Conservation (phyloP, 2,888 invertebrate genomes). For the Drosophila sordidula region DNA sequence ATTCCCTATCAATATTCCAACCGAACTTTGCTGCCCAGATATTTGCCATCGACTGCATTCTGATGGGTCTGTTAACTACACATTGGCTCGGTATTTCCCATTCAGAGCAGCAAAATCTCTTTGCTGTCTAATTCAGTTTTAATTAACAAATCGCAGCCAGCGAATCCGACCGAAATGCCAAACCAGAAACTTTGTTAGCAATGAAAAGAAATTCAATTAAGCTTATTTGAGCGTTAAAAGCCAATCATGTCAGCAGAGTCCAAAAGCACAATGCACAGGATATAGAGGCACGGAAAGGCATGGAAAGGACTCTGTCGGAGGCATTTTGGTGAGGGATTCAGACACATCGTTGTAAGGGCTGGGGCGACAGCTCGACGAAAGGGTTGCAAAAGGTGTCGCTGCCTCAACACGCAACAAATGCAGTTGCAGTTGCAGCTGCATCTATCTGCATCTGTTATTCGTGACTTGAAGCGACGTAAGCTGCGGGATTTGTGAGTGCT, state of each 20-base stretch:
- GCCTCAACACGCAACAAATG: constrained; percentile 63
- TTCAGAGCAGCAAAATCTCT: constrained; percentile 28
- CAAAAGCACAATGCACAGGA: constrained; percentile 67
- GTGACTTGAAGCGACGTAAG: constrained; percentile 62
- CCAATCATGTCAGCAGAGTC: constrained; percentile 81
- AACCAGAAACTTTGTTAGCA: constrained; percentile 75
- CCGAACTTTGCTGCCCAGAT: not conserved
- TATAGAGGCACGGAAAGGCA: constrained; percentile 24
- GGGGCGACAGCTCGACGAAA: constrained; percentile 49
- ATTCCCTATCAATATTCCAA: not conserved
- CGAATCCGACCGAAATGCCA: constrained; percentile 33
- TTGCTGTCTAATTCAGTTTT: constrained; percentile 72
- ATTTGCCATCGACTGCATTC: constrained; percentile 5
- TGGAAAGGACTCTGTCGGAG: constrained; percentile 22
- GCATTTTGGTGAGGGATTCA: constrained; percentile 6
- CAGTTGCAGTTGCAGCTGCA: constrained; percentile 17
- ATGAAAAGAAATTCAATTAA: constrained; percentile 84
- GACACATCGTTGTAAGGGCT: constrained; percentile 20
- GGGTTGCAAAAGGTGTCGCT: constrained; percentile 76
- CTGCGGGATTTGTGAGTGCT: constrained; percentile 61
- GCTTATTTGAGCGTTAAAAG: constrained; percentile 86
- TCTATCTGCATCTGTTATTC: constrained; percentile 41
- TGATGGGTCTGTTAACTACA: not conserved
- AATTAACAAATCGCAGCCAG: constrained; percentile 77
- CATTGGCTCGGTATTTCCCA: not conserved